Percentiles rank a stretch among this genome's conserved stretches.
These are phyloP conservation scores for Lucilia sericata DNA, from an alignment of 1,140 invertebrate species.

Conservation along the genomic window DNA sequence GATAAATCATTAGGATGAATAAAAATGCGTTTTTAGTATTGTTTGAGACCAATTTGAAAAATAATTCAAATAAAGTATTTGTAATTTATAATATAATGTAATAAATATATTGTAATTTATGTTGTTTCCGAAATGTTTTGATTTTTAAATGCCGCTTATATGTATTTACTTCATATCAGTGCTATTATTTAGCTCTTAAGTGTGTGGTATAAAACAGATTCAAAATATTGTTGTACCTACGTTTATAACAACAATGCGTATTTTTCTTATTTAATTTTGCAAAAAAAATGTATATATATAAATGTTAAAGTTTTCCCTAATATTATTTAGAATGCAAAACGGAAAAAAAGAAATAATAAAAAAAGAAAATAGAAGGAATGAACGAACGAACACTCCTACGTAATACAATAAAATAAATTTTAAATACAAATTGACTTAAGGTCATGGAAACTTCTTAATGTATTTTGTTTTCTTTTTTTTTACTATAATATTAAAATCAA, in stretches of 20 bases:
- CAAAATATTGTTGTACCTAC: no score
- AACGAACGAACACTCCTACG: conserved; percentile 9
- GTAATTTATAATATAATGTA: no score
- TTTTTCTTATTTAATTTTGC: conserved; percentile 5
- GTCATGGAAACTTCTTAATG: conserved; percentile 46
- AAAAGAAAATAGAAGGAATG: not conserved
- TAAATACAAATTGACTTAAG: conserved; percentile 39
- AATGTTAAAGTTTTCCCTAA: not conserved
- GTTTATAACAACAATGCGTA: not conserved
- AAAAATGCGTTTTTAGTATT: no score
- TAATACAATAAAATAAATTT: not conserved
- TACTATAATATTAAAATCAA: conserved; percentile 34
- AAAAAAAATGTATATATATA: not conserved
- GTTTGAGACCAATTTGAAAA: no score
- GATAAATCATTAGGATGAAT: no score
- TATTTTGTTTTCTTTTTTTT: conserved; percentile 41
- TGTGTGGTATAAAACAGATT: no score
- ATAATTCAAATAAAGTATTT: no score
- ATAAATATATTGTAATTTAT: no score
- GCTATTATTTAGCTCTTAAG: no score
- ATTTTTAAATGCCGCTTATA: no score
- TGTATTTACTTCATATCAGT: no score
- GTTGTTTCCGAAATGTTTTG: no score
- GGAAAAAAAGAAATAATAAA: not conserved
- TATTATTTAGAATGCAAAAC: not conserved